Evolutionary conservation across 2,797 vertebrate species (phyloP), one percentile per base, ranked within the genome.

Genomic region (Clarias platycephalus): DNA sequence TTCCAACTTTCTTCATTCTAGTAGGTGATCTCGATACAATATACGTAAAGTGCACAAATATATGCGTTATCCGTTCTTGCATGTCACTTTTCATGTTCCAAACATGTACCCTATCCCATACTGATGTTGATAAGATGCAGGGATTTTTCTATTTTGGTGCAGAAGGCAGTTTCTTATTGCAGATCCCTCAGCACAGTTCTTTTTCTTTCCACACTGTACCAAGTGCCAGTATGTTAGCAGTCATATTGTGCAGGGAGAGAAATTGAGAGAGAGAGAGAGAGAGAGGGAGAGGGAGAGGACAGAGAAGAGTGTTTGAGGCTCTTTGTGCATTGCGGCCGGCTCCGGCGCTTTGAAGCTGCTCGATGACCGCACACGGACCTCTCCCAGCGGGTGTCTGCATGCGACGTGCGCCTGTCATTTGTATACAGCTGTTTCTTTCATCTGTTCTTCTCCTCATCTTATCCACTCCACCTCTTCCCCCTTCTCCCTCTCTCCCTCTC

Each of bases 341-440:
- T 90, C 80, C 89, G 90, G 87, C 77, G 90, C 94, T 95, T 95
- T 94, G 94, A 95, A 94, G 94, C 93, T 92, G 93, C 89, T 93
- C 92, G 92, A 91, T 95, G 94, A 94, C 94, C 94, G 92, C 92
- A 93, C 91, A 91, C 91, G 92, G 74, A 91, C 93, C 93, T 90
- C 89, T 91, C 91, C 90, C 79, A 89, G 89, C 44, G 72, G 83
- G 84, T 75, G 84, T 76, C 67, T 67, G 80, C n/a, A 72, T 88
- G 89, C 88, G 89, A 88, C 87, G 87, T 90, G 89, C 86, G 91
- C 88, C 91, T 93, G 93, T 94, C 93, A 94, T 95, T 95, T 94
- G 94, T 94, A 92, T 95, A 94, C 94, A 95, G 94, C 94, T 94
- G 94, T 94, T 95, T 93, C 93, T 95, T 94, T 95, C 92, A 94